Percentiles rank a stretch among this genome's conserved stretches.
Evolutionary conservation across 2,888 invertebrate genomes (phyloP).

Genomic region (Philonicus albiceps): DNA sequence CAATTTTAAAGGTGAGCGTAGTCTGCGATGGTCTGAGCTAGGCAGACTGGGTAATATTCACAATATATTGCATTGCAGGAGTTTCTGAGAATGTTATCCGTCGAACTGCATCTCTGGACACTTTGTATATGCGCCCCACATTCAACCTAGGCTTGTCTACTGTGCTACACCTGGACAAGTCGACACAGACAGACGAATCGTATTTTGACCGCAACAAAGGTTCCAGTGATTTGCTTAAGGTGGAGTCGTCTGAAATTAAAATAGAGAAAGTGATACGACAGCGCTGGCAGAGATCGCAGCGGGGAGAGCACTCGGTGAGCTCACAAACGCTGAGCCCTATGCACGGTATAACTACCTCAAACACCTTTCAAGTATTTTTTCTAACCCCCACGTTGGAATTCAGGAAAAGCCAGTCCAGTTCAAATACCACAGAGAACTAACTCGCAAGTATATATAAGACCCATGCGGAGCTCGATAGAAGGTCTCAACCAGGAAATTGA

Average conservation of each 20-base stretch:
- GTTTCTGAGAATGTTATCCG: conserved; percentile 54
- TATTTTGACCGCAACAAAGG: conserved; percentile 45
- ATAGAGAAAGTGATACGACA: conserved; percentile 67
- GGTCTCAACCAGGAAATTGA: conserved; percentile 89
- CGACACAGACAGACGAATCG: conserved; percentile 73
- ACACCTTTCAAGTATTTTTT: not conserved
- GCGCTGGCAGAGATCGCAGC: conserved; percentile 69
- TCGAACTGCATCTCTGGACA: conserved; percentile 80
- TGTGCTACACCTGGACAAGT: conserved; percentile 76
- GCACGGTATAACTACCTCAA: conserved; percentile 46
- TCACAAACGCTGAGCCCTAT: conserved; percentile 51
- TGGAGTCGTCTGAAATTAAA: conserved; percentile 65
- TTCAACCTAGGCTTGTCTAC: conserved; percentile 70
- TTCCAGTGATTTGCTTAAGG: conserved; percentile 32
- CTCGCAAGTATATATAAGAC: conserved; percentile 65
- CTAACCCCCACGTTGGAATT: conserved; percentile 21
- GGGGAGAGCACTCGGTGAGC: conserved; percentile 57
- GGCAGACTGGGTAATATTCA: not conserved
- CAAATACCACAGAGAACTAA: conserved; percentile 68
- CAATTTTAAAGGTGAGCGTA: conserved; percentile 71
- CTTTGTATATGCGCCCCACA: conserved; percentile 79
- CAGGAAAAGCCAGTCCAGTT: conserved; percentile 67
- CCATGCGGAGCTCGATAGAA: conserved; percentile 84
- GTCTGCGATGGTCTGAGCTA: not conserved
- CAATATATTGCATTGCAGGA: not conserved